A percentile compares a stretch with the other conserved stretches of the same genome.
These are phyloP conservation scores for Alcis repandata DNA, from an alignment of 2,888 invertebrate genomes.

Conservation along the genomic window DNA sequence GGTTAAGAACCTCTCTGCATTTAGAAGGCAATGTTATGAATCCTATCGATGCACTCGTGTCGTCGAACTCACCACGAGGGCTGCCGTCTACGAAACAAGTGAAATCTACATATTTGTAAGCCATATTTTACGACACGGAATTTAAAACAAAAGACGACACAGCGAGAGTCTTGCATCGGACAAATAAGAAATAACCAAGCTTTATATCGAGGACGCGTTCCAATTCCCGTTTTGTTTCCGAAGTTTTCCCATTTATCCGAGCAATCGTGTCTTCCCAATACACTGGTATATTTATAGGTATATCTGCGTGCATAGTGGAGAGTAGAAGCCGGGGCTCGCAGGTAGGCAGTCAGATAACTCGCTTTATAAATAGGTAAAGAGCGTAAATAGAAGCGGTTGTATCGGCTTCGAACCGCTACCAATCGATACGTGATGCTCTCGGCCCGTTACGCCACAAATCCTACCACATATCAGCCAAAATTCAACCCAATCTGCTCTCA, in stretches of 20 bases:
- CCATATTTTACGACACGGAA: constrained; percentile 37
- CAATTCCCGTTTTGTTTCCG: constrained; percentile 35
- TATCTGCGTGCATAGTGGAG: constrained; percentile 50
- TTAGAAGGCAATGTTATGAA: constrained; percentile 47
- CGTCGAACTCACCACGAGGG: constrained; percentile 52
- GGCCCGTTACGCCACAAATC: constrained; percentile 57
- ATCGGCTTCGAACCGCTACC: constrained; percentile 79
- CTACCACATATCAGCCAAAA: constrained; percentile 49
- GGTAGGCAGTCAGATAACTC: constrained; percentile 78
- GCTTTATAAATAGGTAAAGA: constrained; percentile 85
- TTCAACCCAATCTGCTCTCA: constrained; percentile 30
- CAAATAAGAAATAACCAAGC: constrained; percentile 40
- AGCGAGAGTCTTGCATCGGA: constrained; percentile 34
- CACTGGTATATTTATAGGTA: constrained; percentile 42
- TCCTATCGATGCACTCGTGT: constrained; percentile 54
- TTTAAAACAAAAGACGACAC: constrained; percentile 38
- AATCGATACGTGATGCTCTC: constrained; percentile 76
- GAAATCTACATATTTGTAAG: constrained; percentile 44
- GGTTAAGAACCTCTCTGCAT: constrained; percentile 53
- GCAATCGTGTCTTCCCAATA: constrained; percentile 44
- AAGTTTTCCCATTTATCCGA: constrained; percentile 43
- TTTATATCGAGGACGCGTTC: constrained; percentile 40
- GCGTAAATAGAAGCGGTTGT: constrained; percentile 84
- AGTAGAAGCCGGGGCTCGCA: constrained; percentile 63
- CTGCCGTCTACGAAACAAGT: constrained; percentile 40